phyloP scores from a whole-genome alignment of 2,888 invertebrate genomes.

The Dynastes tityus region DNA sequence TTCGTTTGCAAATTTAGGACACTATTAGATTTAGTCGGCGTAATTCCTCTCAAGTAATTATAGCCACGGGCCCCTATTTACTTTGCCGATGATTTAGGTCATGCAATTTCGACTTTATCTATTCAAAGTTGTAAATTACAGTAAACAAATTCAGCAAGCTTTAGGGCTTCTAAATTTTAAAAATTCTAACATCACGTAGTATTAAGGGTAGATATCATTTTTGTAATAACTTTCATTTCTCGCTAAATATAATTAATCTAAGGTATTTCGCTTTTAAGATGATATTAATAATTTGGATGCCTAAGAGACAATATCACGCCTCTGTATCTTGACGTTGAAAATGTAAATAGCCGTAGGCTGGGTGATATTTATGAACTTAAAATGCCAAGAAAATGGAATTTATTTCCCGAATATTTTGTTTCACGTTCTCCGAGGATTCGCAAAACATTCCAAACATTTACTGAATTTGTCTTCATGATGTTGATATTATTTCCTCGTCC shows the following conservation, averaged over 20 bases:
- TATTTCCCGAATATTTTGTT: conserved; percentile 26
- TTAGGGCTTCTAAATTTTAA: no score
- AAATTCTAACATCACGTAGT: no score
- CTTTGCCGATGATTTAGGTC: conserved; percentile 24
- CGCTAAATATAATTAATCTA: neutral
- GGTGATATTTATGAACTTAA: conserved; percentile 1
- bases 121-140: conserved; percentile 16
- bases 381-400: conserved; percentile 27
- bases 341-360: conserved; percentile 6
- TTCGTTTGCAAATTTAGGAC: conserved; percentile 10
- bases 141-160: neutral
- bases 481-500: no score
- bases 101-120: conserved; percentile 18
- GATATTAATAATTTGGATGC: conserved; percentile 5
- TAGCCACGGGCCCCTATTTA: conserved; percentile 19
- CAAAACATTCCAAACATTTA: conserved; percentile 18
- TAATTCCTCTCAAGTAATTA: conserved; percentile 27
- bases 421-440: conserved; percentile 5
- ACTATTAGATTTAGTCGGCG: conserved; percentile 22
- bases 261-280: neutral
- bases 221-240: neutral
- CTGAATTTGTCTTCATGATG: neutral
- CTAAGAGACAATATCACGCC: neutral
- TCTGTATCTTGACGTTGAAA: neutral
- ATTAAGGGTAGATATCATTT: neutral